Evolutionary conservation across 2,113 vertebrate genomes (phyloP).

Genomic region (Stigmatopora argus): DNA sequence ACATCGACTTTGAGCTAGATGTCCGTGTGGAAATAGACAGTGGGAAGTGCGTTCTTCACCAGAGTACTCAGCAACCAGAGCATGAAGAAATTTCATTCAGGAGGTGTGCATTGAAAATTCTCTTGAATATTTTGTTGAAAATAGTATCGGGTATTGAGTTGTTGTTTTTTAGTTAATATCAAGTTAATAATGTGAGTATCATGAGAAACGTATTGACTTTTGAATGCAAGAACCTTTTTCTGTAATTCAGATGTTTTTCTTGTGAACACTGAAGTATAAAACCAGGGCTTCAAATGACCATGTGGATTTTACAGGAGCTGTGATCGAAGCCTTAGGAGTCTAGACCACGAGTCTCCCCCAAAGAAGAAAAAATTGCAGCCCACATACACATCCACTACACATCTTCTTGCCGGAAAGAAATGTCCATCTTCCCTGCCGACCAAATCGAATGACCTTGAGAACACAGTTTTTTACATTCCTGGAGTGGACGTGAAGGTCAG

Average conservation of each 20-base stretch:
- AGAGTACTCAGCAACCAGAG: constrained; percentile 84
- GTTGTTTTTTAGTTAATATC: too few species aligned
- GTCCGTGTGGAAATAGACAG: constrained; percentile 96
- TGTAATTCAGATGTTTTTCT: background rate
- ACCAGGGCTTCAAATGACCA: background rate
- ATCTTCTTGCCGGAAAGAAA: constrained; percentile 88
- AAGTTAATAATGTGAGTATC: too few species aligned
- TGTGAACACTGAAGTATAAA: background rate
- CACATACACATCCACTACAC: constrained; percentile 84
- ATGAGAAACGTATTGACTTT: too few species aligned
- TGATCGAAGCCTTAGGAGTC: constrained; percentile 85
- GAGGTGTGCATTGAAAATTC: constrained; percentile 75
- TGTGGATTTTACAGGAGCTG: constrained; percentile 74
- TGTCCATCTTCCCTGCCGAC: constrained; percentile 89
- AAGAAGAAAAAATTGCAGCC: constrained; percentile 94
- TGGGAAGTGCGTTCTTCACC: constrained; percentile 95
- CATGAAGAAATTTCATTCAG: constrained; percentile 85
- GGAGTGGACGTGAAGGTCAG: constrained; percentile 96
- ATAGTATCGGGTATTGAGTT: too few species aligned
- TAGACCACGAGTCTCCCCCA: constrained; percentile 95
- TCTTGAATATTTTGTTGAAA: background rate
- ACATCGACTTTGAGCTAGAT: constrained; percentile 98
- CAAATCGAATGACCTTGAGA: constrained; percentile 89
- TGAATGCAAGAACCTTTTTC: background rate
- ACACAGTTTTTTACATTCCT: constrained; percentile 97